phyloP scores from a whole-genome alignment of 2,888 invertebrate species.

The Luperina nickerlii region DNA sequence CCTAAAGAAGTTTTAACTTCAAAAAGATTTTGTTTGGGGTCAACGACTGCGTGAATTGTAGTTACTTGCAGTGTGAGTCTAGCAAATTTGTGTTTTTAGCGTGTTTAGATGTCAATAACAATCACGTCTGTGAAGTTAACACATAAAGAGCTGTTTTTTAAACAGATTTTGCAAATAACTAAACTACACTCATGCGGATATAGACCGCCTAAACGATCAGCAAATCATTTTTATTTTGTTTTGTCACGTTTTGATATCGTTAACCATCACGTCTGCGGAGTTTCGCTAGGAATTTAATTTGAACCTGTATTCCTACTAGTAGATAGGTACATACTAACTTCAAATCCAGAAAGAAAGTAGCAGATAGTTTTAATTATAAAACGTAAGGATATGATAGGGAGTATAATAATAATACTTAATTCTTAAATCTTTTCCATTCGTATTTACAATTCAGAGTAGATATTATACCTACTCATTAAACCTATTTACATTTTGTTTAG shows the following conservation, averaged over 20 bases:
- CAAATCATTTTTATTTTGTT: background rate
- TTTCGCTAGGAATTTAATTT: background rate
- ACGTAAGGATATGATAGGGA: slow-evolving; percentile 16
- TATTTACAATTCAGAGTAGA: slow-evolving; percentile 53
- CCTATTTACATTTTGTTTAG: slow-evolving; percentile 42
- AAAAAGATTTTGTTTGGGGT: background rate
- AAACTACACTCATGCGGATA: background rate
- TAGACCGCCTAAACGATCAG: background rate
- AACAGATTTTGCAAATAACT: background rate
- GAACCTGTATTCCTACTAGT: background rate
- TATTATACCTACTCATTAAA: slow-evolving; percentile 12
- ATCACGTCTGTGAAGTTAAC: background rate
- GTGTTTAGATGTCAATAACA: background rate
- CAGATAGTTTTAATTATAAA: background rate
- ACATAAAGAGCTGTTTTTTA: background rate
- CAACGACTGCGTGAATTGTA: background rate
- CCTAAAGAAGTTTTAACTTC: too few species aligned
- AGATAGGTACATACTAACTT: background rate
- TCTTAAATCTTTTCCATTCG: slow-evolving; percentile 11
- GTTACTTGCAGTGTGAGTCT: background rate
- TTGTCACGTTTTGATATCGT: background rate
- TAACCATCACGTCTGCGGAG: background rate
- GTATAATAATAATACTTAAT: slow-evolving; percentile 44
- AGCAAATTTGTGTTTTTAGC: background rate
- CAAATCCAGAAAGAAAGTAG: slow-evolving; percentile 33